Base-by-base conservation (phyloP, 2,113 vertebrate species). In the Petroica traversi region DNA sequence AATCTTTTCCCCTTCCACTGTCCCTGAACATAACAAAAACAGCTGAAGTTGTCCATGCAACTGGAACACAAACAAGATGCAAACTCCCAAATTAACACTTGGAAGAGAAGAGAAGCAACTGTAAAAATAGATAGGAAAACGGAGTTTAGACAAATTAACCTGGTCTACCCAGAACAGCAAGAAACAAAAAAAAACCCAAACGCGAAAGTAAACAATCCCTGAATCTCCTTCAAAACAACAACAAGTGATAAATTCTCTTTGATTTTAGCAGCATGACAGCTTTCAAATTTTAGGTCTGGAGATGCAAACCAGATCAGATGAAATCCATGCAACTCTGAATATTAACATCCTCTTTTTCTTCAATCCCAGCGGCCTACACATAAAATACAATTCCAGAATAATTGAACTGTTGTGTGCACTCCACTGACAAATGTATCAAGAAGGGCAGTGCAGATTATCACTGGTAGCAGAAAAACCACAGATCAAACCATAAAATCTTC, bases 391-490 rank as follows among this genome's bases (percentile, higher is more conserved):
- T 33, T 75, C n/a, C 46, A 5, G 1, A n/a, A 13, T 19, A 31
- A 12, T 0, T 28, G 51, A 81, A 40, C 48, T 80, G 26, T 46
- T 62, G 18, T 0, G 2, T 23, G 12, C 48, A 19, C 26, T 24
- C 31, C 43, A 10, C 45, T 29, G 25, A 51, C 62, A 76, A 68
- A 41, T 0, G 0, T 5, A 62, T 12, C 0, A 1, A 62, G 72
- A 15, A 74, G 4, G 3, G 9, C 0, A 2, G 49, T 19, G 20
- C 23, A 58, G 48, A 36, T 67, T 34, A 55, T 25, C 1, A 0
- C 5, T 73, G 25, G 25, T 15, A 67, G 17, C 0, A 22, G 7
- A 5, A 14, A 89, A 91, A 54, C 3, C 11, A 58, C 38, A 49
- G 18, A 73, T n/a, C 11, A 43, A 38, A 31, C 8, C 3, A 8